A percentile compares a stretch with the other conserved stretches of the same genome.
Evolutionary conservation across 64 coral and sea anemone genomes (phyloP).

Genomic region (Dendronephthya gigantea): DNA sequence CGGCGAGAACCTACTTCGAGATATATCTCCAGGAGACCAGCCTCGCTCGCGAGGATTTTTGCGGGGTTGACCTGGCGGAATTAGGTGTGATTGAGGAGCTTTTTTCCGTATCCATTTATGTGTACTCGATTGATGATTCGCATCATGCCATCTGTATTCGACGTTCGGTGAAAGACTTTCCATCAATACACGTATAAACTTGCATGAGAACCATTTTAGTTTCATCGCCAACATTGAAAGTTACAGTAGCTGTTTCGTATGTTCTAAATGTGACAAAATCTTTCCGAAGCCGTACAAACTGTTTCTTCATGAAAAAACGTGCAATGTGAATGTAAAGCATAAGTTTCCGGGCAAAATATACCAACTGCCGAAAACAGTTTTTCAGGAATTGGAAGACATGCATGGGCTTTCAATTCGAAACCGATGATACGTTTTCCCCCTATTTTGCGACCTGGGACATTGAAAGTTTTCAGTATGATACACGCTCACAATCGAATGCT

Average conservation of each 20-base stretch:
- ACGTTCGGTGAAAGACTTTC: neutral
- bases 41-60: neutral
- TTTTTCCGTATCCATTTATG: neutral
- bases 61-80: neutral
- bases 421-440: neutral
- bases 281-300: neutral
- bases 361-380: neutral
- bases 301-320: neutral
- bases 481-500: neutral
- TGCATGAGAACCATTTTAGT: neutral
- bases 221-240: neutral
- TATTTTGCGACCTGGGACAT: neutral
- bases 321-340: neutral
- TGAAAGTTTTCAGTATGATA: neutral
- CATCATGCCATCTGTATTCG: neutral
- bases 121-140: neutral
- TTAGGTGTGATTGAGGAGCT: neutral
- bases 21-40: slow-evolving; percentile 3
- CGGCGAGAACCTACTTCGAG: neutral
- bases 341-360: neutral
- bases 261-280: slow-evolving; percentile 3
- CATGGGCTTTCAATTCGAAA: neutral
- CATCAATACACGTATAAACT: neutral
- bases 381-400: neutral
- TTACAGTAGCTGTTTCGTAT: neutral